Percentiles rank a stretch among this genome's conserved stretches.
Conservation (phyloP, 2,888 invertebrate species). For the Phyllotreta striolata region DNA sequence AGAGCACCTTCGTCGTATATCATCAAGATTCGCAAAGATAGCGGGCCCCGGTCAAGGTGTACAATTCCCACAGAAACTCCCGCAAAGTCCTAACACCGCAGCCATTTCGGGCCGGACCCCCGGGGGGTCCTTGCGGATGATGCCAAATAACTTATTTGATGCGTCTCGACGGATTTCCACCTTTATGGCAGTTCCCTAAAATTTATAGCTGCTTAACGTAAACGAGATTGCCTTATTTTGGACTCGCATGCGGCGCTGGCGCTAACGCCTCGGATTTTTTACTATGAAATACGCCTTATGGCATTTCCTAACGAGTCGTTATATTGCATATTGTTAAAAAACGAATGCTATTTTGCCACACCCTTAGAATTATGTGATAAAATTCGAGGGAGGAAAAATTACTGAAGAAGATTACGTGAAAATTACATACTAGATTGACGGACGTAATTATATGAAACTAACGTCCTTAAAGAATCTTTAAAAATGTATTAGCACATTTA, state of each 20-base stretch:
- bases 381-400: too few relatives aligned
- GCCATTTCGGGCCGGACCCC: constrained; percentile 26
- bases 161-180: constrained; percentile 31
- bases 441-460: too few relatives aligned
- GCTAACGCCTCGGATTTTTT: constrained; percentile 11
- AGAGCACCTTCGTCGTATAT: constrained; percentile 12
- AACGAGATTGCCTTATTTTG: constrained; percentile 29
- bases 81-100: constrained; percentile 12
- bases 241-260: constrained; percentile 2
- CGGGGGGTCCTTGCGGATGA: constrained; percentile 30
- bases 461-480: too few relatives aligned
- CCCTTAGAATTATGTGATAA: too few relatives aligned
- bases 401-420: too few relatives aligned
- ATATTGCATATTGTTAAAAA: constrained; percentile 20
- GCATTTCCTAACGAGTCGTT: constrained; percentile 4
- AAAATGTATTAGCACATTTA: too few relatives aligned
- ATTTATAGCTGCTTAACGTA: constrained; percentile 31
- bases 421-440: too few relatives aligned
- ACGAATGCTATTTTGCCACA: background rate
- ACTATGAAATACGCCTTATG: constrained; percentile 24
- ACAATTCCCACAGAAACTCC: constrained; percentile 20
- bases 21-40: constrained; percentile 17
- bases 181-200: constrained; percentile 27
- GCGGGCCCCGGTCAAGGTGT: constrained; percentile 20
- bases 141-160: constrained; percentile 33